Conservation (phyloP, 2,797 vertebrate genomes). For the Helarctos malayanus region DNA sequence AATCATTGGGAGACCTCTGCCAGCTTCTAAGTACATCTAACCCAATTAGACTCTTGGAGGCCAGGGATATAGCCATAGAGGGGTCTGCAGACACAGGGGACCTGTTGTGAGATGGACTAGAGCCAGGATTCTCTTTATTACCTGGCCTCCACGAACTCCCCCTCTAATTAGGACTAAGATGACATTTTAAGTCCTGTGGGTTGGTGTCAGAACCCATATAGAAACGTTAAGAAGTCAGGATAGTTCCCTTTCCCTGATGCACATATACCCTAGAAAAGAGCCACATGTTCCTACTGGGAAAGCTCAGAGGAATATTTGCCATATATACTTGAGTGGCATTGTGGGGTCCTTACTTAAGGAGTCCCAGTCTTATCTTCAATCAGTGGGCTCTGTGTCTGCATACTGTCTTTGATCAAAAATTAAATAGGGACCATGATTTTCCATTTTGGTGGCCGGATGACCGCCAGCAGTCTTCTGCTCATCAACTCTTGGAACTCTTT, state of each 20-base stretch:
- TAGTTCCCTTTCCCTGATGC: not conserved
- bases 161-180: not conserved
- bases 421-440: not conserved
- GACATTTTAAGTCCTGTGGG: not conserved
- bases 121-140: constrained; percentile 17
- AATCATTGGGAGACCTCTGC: not conserved
- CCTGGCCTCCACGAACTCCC: not conserved
- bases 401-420: not conserved
- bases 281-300: not conserved
- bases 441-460: constrained; percentile 11
- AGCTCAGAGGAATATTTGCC: not conserved
- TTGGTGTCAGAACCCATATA: not conserved
- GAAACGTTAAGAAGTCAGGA: constrained; percentile 5
- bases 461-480: not conserved
- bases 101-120: not conserved
- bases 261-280: not conserved
- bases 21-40: not conserved
- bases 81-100: not conserved
- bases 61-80: not conserved
- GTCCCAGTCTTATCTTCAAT: not conserved
- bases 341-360: not conserved
- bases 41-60: not conserved
- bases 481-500: not conserved
- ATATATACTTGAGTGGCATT: not conserved
- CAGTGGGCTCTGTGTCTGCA: not conserved